Percentiles rank a stretch among this genome's conserved stretches.
Conservation (phyloP, 2,888 invertebrate genomes). For the Dasypogon diadema region DNA sequence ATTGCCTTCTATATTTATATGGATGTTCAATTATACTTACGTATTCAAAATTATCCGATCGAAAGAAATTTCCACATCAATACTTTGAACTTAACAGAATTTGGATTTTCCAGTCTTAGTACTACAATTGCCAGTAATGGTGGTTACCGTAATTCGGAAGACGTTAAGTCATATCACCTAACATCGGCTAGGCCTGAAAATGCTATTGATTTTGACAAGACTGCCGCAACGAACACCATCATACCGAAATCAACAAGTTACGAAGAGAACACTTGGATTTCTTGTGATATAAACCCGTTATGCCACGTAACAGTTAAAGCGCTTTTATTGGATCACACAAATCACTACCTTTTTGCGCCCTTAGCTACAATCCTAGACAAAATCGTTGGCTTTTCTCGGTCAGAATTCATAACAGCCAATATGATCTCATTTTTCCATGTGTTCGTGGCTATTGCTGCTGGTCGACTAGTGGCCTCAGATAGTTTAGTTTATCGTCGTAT, state of each 20-base stretch:
- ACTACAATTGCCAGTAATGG: slow-evolving; percentile 1
- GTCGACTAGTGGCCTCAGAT: slow-evolving; percentile 80
- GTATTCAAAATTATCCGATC: slow-evolving; percentile 78
- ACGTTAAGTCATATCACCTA: neutral
- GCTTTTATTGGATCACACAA: slow-evolving; percentile 84
- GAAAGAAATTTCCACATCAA: slow-evolving; percentile 70
- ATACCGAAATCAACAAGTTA: slow-evolving; percentile 62
- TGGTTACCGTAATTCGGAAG: neutral
- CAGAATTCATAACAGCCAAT: slow-evolving; percentile 80
- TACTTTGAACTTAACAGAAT: slow-evolving; percentile 53
- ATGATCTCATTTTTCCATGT: slow-evolving; percentile 86
- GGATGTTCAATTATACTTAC: slow-evolving; percentile 79
- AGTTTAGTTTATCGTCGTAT: slow-evolving; percentile 78
- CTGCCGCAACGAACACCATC: slow-evolving; percentile 23
- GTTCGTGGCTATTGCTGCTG: slow-evolving; percentile 79
- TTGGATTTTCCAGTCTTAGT: slow-evolving; percentile 19
- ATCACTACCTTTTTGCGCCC: slow-evolving; percentile 86
- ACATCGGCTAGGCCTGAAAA: slow-evolving; percentile 43
- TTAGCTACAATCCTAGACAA: slow-evolving; percentile 80
- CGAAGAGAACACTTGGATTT: slow-evolving; percentile 73
- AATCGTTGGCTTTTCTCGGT: slow-evolving; percentile 74
- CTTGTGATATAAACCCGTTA: slow-evolving; percentile 79
- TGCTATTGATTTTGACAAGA: slow-evolving; percentile 8
- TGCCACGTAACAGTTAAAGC: slow-evolving; percentile 88
- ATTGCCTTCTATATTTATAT: slow-evolving; percentile 77